Conservation (phyloP, 1,140 invertebrate species). For the Nasonia longicornis region DNA sequence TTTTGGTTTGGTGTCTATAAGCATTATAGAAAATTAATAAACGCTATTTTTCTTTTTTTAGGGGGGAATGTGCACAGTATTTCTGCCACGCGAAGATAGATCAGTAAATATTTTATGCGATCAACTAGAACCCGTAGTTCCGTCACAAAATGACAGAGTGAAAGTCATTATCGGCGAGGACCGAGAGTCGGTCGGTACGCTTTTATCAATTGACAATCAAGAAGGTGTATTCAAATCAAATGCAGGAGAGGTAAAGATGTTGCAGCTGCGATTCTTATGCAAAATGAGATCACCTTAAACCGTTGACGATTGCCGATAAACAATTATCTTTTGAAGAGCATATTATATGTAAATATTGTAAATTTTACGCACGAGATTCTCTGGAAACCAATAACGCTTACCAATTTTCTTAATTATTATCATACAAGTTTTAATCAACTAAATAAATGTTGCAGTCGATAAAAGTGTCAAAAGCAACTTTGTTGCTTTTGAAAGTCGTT, state of each 20-base stretch:
- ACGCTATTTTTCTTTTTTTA: constrained; percentile 56
- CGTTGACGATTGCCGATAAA: background rate
- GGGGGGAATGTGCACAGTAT: constrained; percentile 90
- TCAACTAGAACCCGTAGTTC: constrained; percentile 89
- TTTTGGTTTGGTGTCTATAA: background rate
- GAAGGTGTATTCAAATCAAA: constrained; percentile 86
- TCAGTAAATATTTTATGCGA: constrained; percentile 88
- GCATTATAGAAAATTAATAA: background rate
- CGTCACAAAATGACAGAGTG: constrained; percentile 87
- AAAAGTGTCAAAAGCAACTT: too few relatives aligned
- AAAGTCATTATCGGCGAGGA: constrained; percentile 95
- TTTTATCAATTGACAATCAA: constrained; percentile 87
- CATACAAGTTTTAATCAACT: too few relatives aligned
- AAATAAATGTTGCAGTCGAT: too few relatives aligned
- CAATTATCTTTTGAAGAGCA: background rate
- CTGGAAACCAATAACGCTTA: too few relatives aligned
- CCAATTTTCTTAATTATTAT: too few relatives aligned
- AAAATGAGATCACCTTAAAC: constrained; percentile 68
- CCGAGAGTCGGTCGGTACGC: constrained; percentile 85
- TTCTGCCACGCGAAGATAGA: constrained; percentile 86
- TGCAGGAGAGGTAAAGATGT: constrained; percentile 77
- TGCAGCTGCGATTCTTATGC: constrained; percentile 80
- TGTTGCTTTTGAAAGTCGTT: too few relatives aligned
- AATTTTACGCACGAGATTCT: too few relatives aligned
- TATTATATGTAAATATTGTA: background rate